Conservation (phyloP, 2,797 vertebrate genomes). For the Darevskia mixta region DNA sequence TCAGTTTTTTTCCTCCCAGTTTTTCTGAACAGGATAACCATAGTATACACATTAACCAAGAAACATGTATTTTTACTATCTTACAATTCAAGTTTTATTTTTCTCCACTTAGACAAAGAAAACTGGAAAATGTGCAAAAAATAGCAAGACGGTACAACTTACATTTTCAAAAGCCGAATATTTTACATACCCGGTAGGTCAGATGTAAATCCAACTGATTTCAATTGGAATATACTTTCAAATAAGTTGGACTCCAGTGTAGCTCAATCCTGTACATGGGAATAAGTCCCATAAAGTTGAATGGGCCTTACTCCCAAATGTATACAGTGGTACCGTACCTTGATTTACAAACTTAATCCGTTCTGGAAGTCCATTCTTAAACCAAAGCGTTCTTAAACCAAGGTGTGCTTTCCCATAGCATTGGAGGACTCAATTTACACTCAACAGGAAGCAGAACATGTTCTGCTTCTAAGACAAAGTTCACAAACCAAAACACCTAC, state of each 20-base stretch:
- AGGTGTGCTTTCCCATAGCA: too few species aligned
- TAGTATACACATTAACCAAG: not conserved
- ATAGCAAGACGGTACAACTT: not conserved
- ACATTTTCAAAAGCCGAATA: not conserved
- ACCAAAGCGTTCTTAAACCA: too few species aligned
- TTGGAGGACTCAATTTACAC: too few species aligned
- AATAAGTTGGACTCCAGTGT: not conserved
- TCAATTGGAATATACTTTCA: not conserved
- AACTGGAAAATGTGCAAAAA: not conserved
- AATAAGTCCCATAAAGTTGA: not conserved
- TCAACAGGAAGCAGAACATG: too few species aligned
- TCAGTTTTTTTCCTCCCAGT: too few species aligned
- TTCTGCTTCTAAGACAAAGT: too few species aligned
- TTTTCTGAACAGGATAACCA: too few species aligned
- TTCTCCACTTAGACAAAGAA: not conserved
- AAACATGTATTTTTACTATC: not conserved
- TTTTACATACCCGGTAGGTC: not conserved
- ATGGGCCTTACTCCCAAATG: not conserved
- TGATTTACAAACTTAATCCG: too few species aligned
- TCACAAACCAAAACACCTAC: too few species aligned
- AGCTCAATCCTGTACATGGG: not conserved
- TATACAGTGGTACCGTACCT: too few species aligned
- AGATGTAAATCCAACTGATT: not conserved
- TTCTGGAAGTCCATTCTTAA: too few species aligned
- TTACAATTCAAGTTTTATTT: not conserved